phyloP scores from a whole-genome alignment of 2,888 invertebrate species.

The Miltochrista miniata region DNA sequence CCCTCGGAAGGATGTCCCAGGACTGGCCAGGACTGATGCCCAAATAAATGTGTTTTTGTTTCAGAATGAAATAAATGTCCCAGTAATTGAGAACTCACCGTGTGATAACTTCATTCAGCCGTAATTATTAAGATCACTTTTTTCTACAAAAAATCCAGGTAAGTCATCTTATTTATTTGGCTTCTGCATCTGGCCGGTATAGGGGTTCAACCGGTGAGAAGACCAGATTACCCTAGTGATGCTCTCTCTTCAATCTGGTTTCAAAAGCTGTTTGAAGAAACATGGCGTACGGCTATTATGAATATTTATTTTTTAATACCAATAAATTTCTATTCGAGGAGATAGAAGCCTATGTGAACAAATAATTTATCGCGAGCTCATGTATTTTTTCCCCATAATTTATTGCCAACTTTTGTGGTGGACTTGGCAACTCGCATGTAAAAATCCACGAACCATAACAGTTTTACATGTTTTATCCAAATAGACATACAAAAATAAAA shows the following conservation, averaged over 20 bases:
- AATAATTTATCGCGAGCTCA: background rate
- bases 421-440: conserved; percentile 9
- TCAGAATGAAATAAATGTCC: conserved; percentile 28
- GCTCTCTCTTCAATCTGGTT: no score
- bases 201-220: no score
- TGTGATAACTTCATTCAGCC: conserved; percentile 30
- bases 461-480: background rate
- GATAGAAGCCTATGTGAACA: no score
- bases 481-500: conserved; percentile 28
- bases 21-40: no score
- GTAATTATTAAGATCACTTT: conserved; percentile 19
- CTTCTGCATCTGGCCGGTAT: no score
- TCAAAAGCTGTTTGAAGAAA: background rate
- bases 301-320: no score
- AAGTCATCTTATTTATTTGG: no score
- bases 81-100: conserved; percentile 33
- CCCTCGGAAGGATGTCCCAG: no score
- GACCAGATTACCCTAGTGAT: no score
- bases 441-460: conserved; percentile 4
- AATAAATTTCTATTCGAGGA: no score
- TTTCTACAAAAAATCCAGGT: conserved; percentile 9
- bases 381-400: conserved; percentile 5
- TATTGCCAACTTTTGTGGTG: background rate
- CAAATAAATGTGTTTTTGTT: no score
- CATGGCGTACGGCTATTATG: no score